phyloP scores from a whole-genome alignment of 2,797 vertebrate genomes.

The Coreius guichenoti region DNA sequence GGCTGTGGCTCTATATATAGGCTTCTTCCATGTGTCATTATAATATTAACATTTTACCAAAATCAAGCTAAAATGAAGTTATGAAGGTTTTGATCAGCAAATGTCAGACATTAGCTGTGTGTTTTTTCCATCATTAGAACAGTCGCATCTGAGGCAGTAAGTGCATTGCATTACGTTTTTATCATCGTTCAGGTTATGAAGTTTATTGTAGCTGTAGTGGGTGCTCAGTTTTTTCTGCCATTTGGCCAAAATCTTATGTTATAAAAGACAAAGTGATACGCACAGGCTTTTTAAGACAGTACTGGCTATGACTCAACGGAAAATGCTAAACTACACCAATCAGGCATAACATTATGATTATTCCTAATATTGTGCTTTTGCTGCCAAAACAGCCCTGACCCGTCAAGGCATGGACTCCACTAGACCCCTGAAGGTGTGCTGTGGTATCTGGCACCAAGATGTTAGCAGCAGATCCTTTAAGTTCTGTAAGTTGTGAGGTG shows the following conservation, averaged over 20 bases:
- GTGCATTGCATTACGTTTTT: neutral
- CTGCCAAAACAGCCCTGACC: too few species aligned
- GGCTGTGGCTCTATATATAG: neutral
- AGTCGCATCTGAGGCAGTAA: too few species aligned
- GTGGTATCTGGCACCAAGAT: too few species aligned
- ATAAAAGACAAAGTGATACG: neutral
- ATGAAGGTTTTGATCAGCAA: neutral
- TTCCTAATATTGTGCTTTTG: too few species aligned
- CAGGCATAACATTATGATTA: too few species aligned
- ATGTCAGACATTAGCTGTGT: neutral
- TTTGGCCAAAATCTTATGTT: neutral
- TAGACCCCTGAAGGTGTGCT: too few species aligned
- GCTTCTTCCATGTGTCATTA: neutral
- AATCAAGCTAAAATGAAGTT: neutral
- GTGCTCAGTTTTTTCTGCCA: neutral
- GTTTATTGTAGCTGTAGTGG: neutral
- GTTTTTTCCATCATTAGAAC: neutral
- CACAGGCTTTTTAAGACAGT: neutral
- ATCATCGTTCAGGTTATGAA: neutral
- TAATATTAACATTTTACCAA: neutral
- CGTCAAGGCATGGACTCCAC: too few species aligned
- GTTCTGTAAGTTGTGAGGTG: too few species aligned
- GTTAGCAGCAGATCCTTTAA: too few species aligned
- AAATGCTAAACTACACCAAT: neutral
- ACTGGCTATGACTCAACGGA: neutral